Base-by-base conservation (phyloP, 2,797 vertebrate genomes). In the Paedocypris micromegethes region DNA sequence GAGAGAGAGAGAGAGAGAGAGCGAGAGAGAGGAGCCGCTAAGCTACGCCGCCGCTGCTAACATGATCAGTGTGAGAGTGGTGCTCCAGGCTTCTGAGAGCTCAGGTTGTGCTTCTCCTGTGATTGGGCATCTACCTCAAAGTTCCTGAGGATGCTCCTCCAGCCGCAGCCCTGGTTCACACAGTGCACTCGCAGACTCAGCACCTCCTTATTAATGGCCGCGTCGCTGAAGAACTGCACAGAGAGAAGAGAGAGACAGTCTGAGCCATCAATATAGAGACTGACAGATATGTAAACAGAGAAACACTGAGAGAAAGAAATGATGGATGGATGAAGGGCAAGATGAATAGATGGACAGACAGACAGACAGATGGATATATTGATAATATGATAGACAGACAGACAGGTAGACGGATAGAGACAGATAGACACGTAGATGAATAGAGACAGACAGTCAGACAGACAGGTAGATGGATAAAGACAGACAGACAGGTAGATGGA, bases 201-300 rank as follows among this genome's bases (percentile, higher is more conserved):
- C 68, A 92, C 90, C 80, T 92, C 90, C 75, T 90, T 89, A 68
- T 88, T 88, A 60, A 89, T 85, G 71, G 89, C 88, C 43, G 83
- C 83, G 73, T 91, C 89, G 3, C 83, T 84, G 76, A 88, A 90
- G 57, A 88, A 85, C 89, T 92, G 64, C 5, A 39, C 40, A 3
- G 45, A 47, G 9, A 71, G 54, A 6, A 60, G 50, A 4, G 53
- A 23, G 66, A 61, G 61, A 38, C 61, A 75, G 68, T 67, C 57
- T 72, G 38, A 39, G 5, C 2, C 9, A n/a, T n/a, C n/a, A n/a
- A n/a, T n/a, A n/a, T n/a, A n/a, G n/a, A n/a, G n/a, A n/a, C n/a
- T n/a, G n/a, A n/a, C n/a, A n/a, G n/a, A n/a, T n/a, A n/a, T n/a
- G 46, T 8, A 58, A 47, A 8, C 46, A 5, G 8, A 4, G 46